These are phyloP conservation scores for Plectrocnemia conspersa DNA, from an alignment of 1,140 invertebrate species.

Conservation along the genomic window DNA sequence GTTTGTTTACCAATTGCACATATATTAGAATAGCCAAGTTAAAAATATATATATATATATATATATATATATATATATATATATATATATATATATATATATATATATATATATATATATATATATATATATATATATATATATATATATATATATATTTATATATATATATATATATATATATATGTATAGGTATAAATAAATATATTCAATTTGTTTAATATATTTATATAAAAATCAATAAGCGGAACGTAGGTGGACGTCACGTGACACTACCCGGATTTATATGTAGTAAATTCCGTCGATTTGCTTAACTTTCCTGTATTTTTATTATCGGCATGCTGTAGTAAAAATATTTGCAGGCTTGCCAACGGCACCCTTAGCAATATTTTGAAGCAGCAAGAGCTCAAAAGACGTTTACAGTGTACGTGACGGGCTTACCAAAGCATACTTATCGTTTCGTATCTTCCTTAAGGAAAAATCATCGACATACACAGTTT, in stretches of 20 bases:
- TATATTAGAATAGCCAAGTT: neutral
- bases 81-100: neutral
- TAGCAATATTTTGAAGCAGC: slow-evolving; percentile 21
- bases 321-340: neutral
- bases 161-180: neutral
- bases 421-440: slow-evolving; percentile 21
- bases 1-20: neutral
- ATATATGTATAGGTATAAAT: neutral
- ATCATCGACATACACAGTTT: slow-evolving; percentile 20
- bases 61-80: neutral
- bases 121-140: slow-evolving; percentile 8
- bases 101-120: neutral
- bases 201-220: neutral
- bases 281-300: neutral
- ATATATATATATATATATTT: slow-evolving; percentile 1
- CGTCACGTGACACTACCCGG: neutral
- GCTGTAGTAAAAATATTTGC: neutral
- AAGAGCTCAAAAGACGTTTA: slow-evolving; percentile 24
- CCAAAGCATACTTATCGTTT: slow-evolving; percentile 13
- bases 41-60: neutral
- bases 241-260: neutral
- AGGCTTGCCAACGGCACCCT: neutral
- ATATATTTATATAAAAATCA: neutral
- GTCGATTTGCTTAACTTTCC: neutral
- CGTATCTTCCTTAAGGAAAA: slow-evolving; percentile 5